Conservation (phyloP, 2,888 invertebrate species). For the Cephus spinipes region DNA sequence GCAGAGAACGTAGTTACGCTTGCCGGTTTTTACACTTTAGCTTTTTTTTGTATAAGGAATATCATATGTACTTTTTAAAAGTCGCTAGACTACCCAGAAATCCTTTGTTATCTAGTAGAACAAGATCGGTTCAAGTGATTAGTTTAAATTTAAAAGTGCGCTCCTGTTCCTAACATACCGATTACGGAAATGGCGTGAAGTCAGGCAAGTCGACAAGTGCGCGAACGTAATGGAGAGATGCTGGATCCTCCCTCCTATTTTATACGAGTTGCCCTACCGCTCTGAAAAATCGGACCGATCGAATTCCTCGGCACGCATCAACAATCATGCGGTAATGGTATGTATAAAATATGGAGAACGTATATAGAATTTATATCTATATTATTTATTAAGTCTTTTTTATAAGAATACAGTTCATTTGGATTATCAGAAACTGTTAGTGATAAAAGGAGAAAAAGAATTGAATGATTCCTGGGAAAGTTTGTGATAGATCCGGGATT, state of each 20-base stretch:
- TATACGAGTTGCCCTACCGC: conserved; percentile 49
- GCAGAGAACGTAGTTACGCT: neutral
- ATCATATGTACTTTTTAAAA: neutral
- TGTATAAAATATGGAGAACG: neutral
- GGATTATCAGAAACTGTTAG: neutral
- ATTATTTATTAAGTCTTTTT: neutral
- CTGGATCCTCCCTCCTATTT: conserved; percentile 51
- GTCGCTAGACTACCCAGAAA: neutral
- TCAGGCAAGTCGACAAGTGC: conserved; percentile 4
- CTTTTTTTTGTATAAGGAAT: neutral
- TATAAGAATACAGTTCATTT: neutral
- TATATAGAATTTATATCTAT: neutral
- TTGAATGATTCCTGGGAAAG: neutral
- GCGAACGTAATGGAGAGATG: conserved; percentile 44
- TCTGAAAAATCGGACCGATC: conserved; percentile 33
- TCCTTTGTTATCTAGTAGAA: neutral
- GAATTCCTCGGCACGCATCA: conserved; percentile 13
- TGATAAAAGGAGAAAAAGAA: neutral
- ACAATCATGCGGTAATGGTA: neutral
- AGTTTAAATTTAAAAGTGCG: neutral
- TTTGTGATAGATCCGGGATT: neutral
- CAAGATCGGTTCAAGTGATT: neutral
- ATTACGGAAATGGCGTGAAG: neutral
- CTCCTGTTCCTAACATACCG: neutral
- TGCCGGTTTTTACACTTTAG: neutral